These are phyloP conservation scores for Anolis apletophallus DNA, from an alignment of 2,797 vertebrate species.

Conservation along the genomic window DNA sequence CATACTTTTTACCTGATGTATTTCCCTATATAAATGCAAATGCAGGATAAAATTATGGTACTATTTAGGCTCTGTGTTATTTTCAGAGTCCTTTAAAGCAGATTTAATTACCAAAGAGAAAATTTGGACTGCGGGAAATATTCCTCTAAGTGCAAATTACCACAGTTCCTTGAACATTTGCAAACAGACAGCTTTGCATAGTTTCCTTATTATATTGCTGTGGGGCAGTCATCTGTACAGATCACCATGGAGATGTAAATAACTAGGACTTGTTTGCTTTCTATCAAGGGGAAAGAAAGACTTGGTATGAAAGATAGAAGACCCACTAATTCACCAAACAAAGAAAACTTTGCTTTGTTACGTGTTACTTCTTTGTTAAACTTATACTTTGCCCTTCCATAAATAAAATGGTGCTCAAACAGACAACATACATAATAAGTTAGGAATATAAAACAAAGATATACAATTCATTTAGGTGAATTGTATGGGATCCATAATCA, in stretches of 20 bases:
- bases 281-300: background rate
- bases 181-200: background rate
- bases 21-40: conserved; percentile 30
- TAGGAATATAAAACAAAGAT: background rate
- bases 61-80: conserved; percentile 54
- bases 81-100: conserved; percentile 31
- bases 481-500: too few species aligned
- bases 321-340: background rate
- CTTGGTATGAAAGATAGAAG: background rate
- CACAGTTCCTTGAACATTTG: background rate
- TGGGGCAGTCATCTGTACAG: background rate
- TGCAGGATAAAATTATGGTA: conserved; percentile 50
- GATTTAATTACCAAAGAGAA: conserved; percentile 30
- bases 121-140: conserved; percentile 12
- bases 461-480: background rate
- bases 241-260: conserved; percentile 2
- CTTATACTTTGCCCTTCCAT: background rate
- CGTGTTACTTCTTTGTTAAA: background rate
- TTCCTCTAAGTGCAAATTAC: conserved; percentile 21
- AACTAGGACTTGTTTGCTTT: background rate
- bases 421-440: background rate
- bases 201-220: background rate
- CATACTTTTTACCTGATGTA: background rate
- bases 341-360: background rate
- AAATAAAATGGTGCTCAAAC: background rate